Conservation (phyloP, 2,113 vertebrate genomes). For the Chlorocebus sabaeus region DNA sequence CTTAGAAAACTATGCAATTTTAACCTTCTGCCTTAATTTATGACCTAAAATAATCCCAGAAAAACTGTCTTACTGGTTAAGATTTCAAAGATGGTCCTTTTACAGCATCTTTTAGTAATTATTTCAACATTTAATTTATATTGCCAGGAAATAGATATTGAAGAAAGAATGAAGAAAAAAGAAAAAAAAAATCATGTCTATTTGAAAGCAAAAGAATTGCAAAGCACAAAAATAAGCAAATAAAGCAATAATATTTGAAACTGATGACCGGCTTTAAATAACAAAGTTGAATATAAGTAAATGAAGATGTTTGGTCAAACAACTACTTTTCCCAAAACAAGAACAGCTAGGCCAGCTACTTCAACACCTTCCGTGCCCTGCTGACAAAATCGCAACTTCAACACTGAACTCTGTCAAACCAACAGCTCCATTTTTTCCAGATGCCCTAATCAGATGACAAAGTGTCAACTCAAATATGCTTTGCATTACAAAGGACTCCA, state of each 20-base stretch:
- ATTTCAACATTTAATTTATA: background rate
- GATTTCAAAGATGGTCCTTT: background rate
- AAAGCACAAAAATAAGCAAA: background rate
- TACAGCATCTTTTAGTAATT: background rate
- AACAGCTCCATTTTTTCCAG: background rate
- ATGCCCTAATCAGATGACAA: background rate
- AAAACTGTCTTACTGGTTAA: background rate
- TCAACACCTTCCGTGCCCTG: background rate
- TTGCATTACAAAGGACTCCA: background rate
- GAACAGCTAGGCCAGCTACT: background rate
- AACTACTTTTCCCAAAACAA: background rate
- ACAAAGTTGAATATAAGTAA: background rate
- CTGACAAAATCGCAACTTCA: background rate
- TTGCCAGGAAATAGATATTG: background rate
- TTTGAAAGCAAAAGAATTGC: background rate
- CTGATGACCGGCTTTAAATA: background rate
- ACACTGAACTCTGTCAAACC: background rate
- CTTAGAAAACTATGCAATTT: background rate
- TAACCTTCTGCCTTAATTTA: background rate
- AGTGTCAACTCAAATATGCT: background rate
- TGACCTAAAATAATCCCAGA: background rate
- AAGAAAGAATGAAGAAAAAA: background rate
- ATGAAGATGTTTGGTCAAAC: background rate
- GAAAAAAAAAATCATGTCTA: background rate
- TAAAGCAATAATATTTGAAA: background rate